Percentiles rank a stretch among this genome's conserved stretches.
Evolutionary conservation across 1,140 invertebrate species (phyloP).

Genomic region (Eueides isabella): DNA sequence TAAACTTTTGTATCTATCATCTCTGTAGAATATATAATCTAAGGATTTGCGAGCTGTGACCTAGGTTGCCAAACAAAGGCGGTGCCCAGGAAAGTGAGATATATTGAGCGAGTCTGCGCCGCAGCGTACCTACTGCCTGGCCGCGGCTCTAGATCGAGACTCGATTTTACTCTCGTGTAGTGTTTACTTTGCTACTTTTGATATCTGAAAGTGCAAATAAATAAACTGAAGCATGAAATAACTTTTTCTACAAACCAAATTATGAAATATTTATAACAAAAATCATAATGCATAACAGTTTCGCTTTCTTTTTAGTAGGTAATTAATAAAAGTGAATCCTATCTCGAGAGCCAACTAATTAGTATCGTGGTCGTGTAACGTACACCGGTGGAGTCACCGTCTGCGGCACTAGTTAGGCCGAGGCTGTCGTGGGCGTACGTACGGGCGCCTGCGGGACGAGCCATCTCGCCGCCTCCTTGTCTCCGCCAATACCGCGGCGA

Average conservation of each 20-base stretch:
- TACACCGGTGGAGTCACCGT: conserved; percentile 1
- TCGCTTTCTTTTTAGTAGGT: not conserved
- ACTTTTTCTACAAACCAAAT: not conserved
- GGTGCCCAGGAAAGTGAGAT: conserved; percentile 1
- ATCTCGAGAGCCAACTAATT: not conserved
- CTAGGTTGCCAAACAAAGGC: not conserved
- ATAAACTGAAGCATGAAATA: not conserved
- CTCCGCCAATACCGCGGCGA: conserved; percentile 33
- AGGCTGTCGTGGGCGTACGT: conserved; percentile 21
- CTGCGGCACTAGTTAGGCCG: conserved; percentile 19
- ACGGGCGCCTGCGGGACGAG: conserved; percentile 24
- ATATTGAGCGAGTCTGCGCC: conserved; percentile 11
- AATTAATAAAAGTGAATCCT: conserved; percentile 7
- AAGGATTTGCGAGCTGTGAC: not conserved
- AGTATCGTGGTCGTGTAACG: not conserved
- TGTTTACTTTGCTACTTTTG: not conserved
- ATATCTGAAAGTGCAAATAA: not conserved
- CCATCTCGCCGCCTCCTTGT: conserved; percentile 33
- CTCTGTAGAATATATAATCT: not conserved
- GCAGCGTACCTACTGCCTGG: not conserved
- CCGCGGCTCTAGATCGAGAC: not conserved
- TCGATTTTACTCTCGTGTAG: not conserved
- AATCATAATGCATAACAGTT: not conserved
- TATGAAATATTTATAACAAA: not conserved
- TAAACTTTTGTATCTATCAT: not conserved